Evolutionary conservation across 2,113 vertebrate species (phyloP).

Genomic region (Gallinago media): DNA sequence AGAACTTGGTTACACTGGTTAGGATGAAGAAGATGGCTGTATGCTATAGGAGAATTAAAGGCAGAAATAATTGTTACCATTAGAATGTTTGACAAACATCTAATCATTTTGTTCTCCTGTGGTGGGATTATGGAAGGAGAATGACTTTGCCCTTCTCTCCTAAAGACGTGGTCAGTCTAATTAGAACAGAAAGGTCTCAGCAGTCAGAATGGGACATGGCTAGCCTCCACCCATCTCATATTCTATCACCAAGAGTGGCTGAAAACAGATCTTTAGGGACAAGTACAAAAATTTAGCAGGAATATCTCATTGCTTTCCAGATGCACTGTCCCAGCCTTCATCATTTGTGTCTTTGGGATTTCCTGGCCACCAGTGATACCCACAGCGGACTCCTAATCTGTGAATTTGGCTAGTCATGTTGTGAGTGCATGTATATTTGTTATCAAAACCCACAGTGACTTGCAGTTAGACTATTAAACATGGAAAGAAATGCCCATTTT

Average conservation of each 20-base stretch:
- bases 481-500: not conserved
- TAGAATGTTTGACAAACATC: not conserved
- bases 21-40: not conserved
- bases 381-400: not conserved
- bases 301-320: not conserved
- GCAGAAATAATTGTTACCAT: not conserved
- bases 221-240: not conserved
- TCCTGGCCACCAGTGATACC: not conserved
- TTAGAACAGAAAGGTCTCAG: not conserved
- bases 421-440: not conserved
- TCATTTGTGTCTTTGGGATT: not conserved
- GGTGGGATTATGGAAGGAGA: not conserved
- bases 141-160: not conserved
- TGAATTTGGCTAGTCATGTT: not conserved
- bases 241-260: not conserved
- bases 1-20: not conserved
- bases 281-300: not conserved
- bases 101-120: not conserved
- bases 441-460: not conserved
- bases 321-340: not conserved
- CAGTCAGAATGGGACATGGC: not conserved
- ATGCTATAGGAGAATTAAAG: not conserved
- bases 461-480: not conserved
- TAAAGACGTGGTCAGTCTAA: not conserved
- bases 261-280: not conserved